Conservation (phyloP, 2,888 invertebrate genomes). For the Ecliptopera silaceata region DNA sequence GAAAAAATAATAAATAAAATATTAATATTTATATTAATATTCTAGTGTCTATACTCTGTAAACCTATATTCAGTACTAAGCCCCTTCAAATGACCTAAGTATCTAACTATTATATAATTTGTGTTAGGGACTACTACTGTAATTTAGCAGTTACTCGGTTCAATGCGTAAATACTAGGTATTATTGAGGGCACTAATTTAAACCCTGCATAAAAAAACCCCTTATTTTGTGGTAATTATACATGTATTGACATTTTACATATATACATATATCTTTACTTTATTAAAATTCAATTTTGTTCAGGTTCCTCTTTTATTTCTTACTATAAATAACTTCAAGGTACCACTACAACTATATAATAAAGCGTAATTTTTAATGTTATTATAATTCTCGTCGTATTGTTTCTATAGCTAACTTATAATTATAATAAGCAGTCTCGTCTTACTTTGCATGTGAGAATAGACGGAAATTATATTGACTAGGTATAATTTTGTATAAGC, state of each 20-base stretch:
- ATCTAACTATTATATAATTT: not conserved
- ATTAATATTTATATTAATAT: no score
- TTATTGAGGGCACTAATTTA: not conserved
- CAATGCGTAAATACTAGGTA: not conserved
- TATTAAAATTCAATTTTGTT: no score
- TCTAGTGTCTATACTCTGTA: no score
- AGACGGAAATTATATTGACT: not conserved
- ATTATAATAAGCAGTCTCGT: not conserved
- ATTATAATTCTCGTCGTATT: not conserved
- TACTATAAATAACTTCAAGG: no score
- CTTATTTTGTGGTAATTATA: not conserved
- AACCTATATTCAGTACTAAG: no score
- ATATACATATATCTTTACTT: no score
- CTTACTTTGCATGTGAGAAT: not conserved
- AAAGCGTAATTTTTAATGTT: not conserved
- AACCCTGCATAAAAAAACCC: not conserved
- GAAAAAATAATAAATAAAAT: no score
- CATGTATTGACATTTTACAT: no score
- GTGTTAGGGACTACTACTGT: conserved; percentile 3
- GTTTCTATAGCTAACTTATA: not conserved
- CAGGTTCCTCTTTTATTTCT: no score
- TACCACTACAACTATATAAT: no score
- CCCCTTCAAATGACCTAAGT: not conserved
- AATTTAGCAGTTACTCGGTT: conserved; percentile 4
- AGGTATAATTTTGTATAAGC: no score